These are phyloP conservation scores for Hyposoter dolosus DNA, from an alignment of 2,888 invertebrate species.

Conservation along the genomic window DNA sequence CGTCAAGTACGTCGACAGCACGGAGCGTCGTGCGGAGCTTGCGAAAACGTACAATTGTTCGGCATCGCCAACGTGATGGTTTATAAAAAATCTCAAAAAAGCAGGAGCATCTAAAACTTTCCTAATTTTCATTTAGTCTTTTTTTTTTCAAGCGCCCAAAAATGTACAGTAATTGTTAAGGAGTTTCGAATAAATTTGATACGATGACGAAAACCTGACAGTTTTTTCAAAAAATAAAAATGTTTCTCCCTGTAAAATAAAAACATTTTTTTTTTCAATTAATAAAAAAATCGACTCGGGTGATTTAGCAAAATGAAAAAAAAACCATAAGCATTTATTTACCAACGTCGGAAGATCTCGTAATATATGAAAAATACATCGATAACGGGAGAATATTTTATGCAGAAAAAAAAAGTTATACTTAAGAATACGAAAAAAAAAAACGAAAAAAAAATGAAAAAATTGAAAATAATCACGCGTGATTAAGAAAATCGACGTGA, in stretches of 20 bases:
- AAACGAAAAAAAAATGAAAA: constrained; percentile 22
- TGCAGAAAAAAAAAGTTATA: constrained; percentile 8
- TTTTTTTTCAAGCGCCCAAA: not conserved
- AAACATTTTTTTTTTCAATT: not conserved
- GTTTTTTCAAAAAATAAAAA: not conserved
- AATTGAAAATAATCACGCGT: constrained; percentile 18
- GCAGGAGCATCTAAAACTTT: too few species aligned
- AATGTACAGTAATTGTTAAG: not conserved
- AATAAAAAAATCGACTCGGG: not conserved
- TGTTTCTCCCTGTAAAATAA: too few species aligned
- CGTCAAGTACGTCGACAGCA: constrained; percentile 86
- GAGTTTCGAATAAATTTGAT: not conserved
- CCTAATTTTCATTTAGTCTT: not conserved
- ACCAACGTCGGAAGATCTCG: constrained; percentile 57
- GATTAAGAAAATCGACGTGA: not conserved
- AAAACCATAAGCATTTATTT: constrained; percentile 20
- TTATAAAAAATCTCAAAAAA: not conserved
- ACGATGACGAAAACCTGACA: not conserved
- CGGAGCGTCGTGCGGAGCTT: constrained; percentile 87
- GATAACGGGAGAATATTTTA: constrained; percentile 18
- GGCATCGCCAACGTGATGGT: not conserved
- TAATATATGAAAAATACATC: constrained; percentile 34
- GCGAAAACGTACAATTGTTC: constrained; percentile 89
- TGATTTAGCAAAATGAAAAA: constrained; percentile 41
- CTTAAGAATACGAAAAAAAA: not conserved